These are phyloP conservation scores for Meloidogyne chitwoodi DNA, from an alignment of 1,140 invertebrate species.

Conservation along the genomic window DNA sequence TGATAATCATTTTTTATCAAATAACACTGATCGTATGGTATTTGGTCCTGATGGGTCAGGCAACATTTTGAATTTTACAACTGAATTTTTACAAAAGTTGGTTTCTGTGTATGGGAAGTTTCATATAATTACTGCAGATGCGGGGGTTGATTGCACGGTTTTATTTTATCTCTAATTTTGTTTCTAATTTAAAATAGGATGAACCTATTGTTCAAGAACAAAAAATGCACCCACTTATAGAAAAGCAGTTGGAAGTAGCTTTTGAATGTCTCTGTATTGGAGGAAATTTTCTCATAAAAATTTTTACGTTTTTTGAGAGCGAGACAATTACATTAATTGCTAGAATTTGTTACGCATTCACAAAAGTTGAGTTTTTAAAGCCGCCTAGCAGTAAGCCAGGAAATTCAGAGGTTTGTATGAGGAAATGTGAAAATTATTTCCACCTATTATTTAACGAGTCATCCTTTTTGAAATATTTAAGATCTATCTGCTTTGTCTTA, in stretches of 20 bases:
- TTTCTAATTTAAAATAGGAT: background rate
- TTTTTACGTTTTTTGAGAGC: conserved; percentile 31
- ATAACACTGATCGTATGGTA: conserved; percentile 2
- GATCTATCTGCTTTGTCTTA: conserved; percentile 33
- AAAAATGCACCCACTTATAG: background rate
- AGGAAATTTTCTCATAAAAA: conserved; percentile 43
- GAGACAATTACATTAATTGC: conserved; percentile 19
- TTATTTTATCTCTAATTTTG: conserved; percentile 10
- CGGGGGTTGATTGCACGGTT: conserved; percentile 46
- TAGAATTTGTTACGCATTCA: conserved; percentile 12
- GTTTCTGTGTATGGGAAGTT: conserved; percentile 12
- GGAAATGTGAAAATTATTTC: background rate
- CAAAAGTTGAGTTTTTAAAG: conserved; percentile 14
- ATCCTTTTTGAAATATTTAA: conserved; percentile 4
- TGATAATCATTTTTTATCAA: conserved; percentile 20
- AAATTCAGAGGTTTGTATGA: conserved; percentile 34
- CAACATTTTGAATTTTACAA: conserved; percentile 18
- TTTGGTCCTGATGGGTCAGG: conserved; percentile 37
- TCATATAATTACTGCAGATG: conserved; percentile 49
- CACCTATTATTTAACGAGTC: background rate
- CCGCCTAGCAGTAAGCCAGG: conserved; percentile 35
- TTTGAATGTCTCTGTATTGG: conserved; percentile 7
- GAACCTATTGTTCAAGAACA: background rate
- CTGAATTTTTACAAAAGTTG: conserved; percentile 11
- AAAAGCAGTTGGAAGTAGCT: background rate